These are phyloP conservation scores for Thecophora atra DNA, from an alignment of 2,888 invertebrate species.

Conservation along the genomic window DNA sequence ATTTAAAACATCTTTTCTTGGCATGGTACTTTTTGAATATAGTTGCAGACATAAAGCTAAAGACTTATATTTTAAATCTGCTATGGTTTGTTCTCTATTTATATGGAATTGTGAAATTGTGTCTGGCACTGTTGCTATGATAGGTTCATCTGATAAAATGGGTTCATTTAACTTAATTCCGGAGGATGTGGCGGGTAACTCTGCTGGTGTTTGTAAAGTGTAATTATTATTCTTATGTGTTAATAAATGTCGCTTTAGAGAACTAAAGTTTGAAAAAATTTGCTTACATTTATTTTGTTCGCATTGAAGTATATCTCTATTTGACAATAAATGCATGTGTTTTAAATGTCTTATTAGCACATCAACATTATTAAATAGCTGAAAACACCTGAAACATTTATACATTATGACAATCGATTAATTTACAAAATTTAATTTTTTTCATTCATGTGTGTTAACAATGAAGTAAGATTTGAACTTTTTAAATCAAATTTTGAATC, in stretches of 20 bases:
- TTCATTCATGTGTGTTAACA: slow-evolving; percentile 32
- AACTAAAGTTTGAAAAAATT: slow-evolving; percentile 39
- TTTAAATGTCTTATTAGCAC: slow-evolving; percentile 37
- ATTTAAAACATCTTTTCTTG: slow-evolving; percentile 39
- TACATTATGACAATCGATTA: slow-evolving; percentile 28
- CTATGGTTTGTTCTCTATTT: slow-evolving; percentile 38
- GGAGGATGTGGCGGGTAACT: slow-evolving; percentile 40
- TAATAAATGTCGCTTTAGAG: slow-evolving; percentile 39
- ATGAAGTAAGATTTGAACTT: slow-evolving; percentile 21
- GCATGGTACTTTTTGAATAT: slow-evolving; percentile 37
- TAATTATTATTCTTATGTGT: slow-evolving; percentile 35
- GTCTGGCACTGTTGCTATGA: slow-evolving; percentile 39
- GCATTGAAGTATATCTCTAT: too few relatives aligned
- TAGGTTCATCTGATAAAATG: slow-evolving; percentile 41
- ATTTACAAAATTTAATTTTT: too few relatives aligned
- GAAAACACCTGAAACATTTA: slow-evolving; percentile 30
- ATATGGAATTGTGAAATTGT: slow-evolving; percentile 33
- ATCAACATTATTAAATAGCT: neutral
- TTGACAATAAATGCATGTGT: slow-evolving; percentile 42
- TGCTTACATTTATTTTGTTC: too few relatives aligned
- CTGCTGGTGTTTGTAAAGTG: slow-evolving; percentile 39
- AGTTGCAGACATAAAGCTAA: slow-evolving; percentile 31
- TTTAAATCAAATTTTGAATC: slow-evolving; percentile 34
- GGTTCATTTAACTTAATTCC: slow-evolving; percentile 39
- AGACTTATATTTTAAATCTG: slow-evolving; percentile 36